Evolutionary conservation across 2,113 vertebrate genomes (phyloP).

Genomic region (Egretta garzetta): DNA sequence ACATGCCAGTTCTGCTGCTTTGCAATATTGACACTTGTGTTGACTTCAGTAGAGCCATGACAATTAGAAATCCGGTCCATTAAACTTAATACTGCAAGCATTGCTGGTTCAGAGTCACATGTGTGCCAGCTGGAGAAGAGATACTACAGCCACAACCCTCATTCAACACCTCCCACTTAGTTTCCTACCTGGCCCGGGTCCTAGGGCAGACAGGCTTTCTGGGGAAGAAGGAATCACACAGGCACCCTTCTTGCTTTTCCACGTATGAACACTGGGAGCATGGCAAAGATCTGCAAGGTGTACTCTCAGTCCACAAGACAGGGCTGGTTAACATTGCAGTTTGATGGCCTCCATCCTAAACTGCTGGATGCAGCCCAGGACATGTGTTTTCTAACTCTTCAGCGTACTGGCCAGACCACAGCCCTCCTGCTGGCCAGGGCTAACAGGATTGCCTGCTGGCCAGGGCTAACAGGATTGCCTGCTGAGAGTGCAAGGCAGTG

Average conservation of each 20-base stretch:
- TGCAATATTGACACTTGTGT: not conserved
- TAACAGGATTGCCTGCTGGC: not conserved
- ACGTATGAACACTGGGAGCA: accelerated
- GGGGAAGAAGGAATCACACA: not conserved
- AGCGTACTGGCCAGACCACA: not conserved
- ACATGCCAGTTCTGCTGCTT: not conserved
- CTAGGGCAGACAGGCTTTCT: not conserved
- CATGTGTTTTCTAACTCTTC: not conserved
- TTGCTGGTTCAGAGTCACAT: not conserved
- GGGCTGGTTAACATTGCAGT: not conserved
- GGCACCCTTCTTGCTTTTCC: not conserved
- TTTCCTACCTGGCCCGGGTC: not conserved
- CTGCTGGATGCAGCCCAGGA: not conserved
- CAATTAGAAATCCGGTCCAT: not conserved
- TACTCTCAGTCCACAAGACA: accelerated
- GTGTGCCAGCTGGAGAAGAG: not conserved
- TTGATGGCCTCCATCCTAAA: not conserved
- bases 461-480: not conserved
- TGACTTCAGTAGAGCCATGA: not conserved
- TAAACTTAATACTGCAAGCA: not conserved
- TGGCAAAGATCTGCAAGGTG: not conserved
- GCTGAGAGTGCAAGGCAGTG: accelerated
- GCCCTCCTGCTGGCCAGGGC: not conserved
- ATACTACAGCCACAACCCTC: not conserved
- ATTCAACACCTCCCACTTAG: not conserved